Percentiles rank a stretch among this genome's conserved stretches.
Conservation (phyloP, 2,888 invertebrate genomes). For the Chromoteleia sp. region DNA sequence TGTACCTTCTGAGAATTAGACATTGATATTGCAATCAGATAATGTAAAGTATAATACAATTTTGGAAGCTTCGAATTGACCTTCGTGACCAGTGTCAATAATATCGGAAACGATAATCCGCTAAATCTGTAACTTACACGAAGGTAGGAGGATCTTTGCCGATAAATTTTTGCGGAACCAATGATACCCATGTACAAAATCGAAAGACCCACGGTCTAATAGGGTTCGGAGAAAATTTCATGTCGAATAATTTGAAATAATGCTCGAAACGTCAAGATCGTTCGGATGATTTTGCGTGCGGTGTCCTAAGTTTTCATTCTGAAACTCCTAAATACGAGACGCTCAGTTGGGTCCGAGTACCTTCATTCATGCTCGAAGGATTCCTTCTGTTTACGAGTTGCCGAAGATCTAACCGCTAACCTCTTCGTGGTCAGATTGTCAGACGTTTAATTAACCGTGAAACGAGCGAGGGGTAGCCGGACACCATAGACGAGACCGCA, state of each 20-base stretch:
- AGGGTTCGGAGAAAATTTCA: constrained; percentile 33
- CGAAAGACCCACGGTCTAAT: background rate
- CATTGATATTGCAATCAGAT: background rate
- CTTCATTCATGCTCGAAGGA: constrained; percentile 82
- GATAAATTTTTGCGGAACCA: constrained; percentile 17
- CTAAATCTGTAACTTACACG: constrained; percentile 22
- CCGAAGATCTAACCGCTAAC: constrained; percentile 79
- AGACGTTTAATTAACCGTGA: constrained; percentile 84
- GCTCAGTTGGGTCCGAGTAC: constrained; percentile 55
- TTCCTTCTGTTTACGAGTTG: constrained; percentile 81
- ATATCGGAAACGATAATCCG: background rate
- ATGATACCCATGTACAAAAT: constrained; percentile 5
- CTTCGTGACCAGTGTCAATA: constrained; percentile 16
- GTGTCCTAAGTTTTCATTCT: constrained; percentile 65
- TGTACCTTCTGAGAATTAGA: background rate
- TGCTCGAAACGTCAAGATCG: constrained; percentile 29
- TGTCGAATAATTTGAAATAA: constrained; percentile 28
- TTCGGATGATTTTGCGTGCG: constrained; percentile 69
- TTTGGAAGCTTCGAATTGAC: background rate
- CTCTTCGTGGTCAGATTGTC: constrained; percentile 84
- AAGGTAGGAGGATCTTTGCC: background rate
- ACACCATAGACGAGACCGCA: constrained; percentile 82
- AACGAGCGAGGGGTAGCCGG: constrained; percentile 83
- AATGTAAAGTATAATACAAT: constrained; percentile 4
- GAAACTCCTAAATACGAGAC: constrained; percentile 27